Conservation (phyloP, 1,140 invertebrate genomes). For the Megalopta genalis region DNA sequence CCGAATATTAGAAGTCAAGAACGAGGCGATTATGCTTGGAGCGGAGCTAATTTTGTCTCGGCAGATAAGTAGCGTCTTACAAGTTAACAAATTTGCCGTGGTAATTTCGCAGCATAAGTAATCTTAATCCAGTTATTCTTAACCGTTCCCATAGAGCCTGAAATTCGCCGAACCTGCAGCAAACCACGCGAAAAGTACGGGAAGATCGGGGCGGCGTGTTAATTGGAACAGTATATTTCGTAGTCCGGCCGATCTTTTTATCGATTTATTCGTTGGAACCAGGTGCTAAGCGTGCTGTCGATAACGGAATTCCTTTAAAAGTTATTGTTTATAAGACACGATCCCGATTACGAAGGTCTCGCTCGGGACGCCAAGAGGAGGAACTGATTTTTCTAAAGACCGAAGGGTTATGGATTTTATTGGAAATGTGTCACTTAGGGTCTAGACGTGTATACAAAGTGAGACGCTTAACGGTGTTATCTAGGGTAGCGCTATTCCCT, state of each 20-base stretch:
- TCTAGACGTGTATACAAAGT: conserved; percentile 6
- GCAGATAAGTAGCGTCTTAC: background rate
- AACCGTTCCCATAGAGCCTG: background rate
- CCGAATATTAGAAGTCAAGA: background rate
- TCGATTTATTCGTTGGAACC: background rate
- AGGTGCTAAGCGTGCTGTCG: background rate
- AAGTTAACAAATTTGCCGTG: too few relatives aligned
- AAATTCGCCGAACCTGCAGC: background rate
- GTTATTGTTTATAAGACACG: background rate
- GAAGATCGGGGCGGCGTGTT: background rate
- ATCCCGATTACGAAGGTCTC: background rate
- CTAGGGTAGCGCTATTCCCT: background rate
- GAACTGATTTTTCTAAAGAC: conserved; percentile 5
- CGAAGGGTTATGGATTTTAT: conserved; percentile 8
- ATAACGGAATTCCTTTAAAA: background rate
- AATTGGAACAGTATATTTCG: too few relatives aligned
- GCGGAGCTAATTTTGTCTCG: background rate
- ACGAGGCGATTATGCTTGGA: background rate
- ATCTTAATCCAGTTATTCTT: background rate
- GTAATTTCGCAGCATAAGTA: too few relatives aligned
- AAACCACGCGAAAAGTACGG: background rate
- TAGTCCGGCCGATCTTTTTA: background rate
- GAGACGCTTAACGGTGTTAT: conserved; percentile 15
- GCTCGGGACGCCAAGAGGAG: background rate
- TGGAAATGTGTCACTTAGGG: conserved; percentile 20